Base-by-base conservation (phyloP, 2,113 vertebrate species). In the Mustela nigripes region DNA sequence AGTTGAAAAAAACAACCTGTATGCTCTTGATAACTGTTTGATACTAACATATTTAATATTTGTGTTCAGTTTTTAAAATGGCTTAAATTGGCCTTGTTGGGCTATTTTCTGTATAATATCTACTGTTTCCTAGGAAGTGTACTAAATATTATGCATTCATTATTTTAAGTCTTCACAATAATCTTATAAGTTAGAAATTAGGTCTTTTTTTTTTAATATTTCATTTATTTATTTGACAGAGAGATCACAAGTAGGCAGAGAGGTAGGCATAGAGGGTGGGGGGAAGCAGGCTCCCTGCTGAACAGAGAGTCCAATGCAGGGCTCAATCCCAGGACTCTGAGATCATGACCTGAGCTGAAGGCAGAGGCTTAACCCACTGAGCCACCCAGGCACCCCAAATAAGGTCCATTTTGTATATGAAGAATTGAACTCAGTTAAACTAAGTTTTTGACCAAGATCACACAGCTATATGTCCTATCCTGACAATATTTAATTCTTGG, bases 31-130 rank as follows among this genome's bases (percentile, higher is more conserved):
- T 82, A 22, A 82, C 15, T 65, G 28, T 62, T 81, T n/a, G 53
- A 56, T 63, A 92, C 19, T 63, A 81, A 85, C 22, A 31, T 74
- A 53, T 71, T 36, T 60, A 79, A 87, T 69, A 36, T 56, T 95
- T 80, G n/a, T 63, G 93, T 97, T 90, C 19, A 58, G 11, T 86
- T 82, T 79, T 82, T 67, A 45, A 45, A 60, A 80, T 71, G 50
- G 21, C 18, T 88, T 14, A 56, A 91, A 63, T 63, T 89, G 86
- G 24, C 14, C 22, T 94, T 69, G 86, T 14, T 79, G 33, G 48
- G 11, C 33, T 73, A 48, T 78, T 24, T 63, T 85, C 14, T 48
- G 92, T 15, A 18, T 65, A 90, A 53, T 11, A 74, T 91, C 56
- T 87, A 60, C 7, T 87, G 15, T 56, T 94, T 82, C 21, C 63